Percentiles rank a stretch among this genome's conserved stretches.
These are phyloP conservation scores for Fragum whitleyi DNA, from an alignment of 2,888 invertebrate genomes.

Conservation along the genomic window DNA sequence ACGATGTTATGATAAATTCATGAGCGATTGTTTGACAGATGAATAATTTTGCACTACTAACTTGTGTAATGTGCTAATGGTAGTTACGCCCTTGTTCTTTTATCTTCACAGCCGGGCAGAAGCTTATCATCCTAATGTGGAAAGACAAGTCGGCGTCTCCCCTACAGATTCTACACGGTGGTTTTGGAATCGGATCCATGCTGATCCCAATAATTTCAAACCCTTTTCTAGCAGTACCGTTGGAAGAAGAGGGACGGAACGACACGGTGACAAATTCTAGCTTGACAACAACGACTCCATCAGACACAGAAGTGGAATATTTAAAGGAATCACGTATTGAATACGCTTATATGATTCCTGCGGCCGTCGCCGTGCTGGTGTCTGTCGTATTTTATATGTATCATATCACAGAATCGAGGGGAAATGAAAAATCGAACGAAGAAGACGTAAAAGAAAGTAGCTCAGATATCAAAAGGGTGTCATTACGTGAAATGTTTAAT, in stretches of 20 bases:
- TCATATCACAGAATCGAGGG: conserved; percentile 38
- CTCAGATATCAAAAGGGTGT: conserved; percentile 3
- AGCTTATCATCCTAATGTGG: conserved; percentile 74
- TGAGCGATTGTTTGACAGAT: too few relatives aligned
- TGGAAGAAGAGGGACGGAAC: conserved; percentile 2
- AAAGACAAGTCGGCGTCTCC: conserved; percentile 72
- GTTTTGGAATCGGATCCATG: conserved; percentile 76
- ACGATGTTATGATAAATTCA: too few relatives aligned
- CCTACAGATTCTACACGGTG: conserved; percentile 74
- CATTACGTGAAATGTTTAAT: conserved; percentile 63
- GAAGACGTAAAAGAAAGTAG: neutral
- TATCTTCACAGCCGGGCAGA: conserved; percentile 78
- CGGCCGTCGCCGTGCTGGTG: conserved; percentile 46
- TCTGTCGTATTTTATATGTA: conserved; percentile 67
- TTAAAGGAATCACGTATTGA: conserved; percentile 67
- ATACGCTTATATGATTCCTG: conserved; percentile 67
- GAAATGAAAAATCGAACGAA: neutral
- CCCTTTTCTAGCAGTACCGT: conserved; percentile 70
- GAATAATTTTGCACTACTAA: too few relatives aligned
- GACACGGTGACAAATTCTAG: neutral
- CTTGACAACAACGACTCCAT: conserved; percentile 6
- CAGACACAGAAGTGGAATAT: conserved; percentile 38
- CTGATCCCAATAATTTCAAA: conserved; percentile 74
- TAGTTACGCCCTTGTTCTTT: too few relatives aligned
- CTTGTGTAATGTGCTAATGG: too few relatives aligned